Evolutionary conservation across 2,888 invertebrate genomes (phyloP).

Genomic region (Erebia ligea): DNA sequence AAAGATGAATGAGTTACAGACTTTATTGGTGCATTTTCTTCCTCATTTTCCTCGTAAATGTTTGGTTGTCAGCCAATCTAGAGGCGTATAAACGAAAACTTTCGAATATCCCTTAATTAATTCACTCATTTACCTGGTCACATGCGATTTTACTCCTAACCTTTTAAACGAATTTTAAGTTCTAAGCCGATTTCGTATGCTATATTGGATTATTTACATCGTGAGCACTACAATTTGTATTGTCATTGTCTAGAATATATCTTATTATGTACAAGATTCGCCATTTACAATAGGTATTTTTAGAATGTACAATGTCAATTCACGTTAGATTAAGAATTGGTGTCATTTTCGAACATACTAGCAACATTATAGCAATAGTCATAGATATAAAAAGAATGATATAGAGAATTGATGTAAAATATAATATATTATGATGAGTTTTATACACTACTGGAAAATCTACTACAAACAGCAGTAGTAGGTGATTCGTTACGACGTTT

Average conservation of each 20-base stretch:
- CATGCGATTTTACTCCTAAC: slow-evolving; percentile 24
- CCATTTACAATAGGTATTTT: slow-evolving; percentile 1
- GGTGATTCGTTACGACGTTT: not conserved
- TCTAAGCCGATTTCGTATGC: slow-evolving; percentile 20
- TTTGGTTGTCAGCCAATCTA: not conserved
- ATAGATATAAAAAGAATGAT: not conserved
- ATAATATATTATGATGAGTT: too few relatives aligned
- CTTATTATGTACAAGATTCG: slow-evolving; percentile 34
- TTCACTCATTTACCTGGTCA: slow-evolving; percentile 25
- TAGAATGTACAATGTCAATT: slow-evolving; percentile 19
- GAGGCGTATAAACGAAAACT: not conserved
- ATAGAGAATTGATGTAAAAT: too few relatives aligned
- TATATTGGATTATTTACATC: slow-evolving; percentile 58
- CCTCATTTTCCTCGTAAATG: not conserved
- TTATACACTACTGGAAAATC: too few relatives aligned
- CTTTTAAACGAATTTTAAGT: slow-evolving; percentile 9
- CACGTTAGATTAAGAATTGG: not conserved
- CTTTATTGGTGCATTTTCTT: not conserved
- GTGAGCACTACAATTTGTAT: slow-evolving; percentile 70
- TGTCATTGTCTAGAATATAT: slow-evolving; percentile 56
- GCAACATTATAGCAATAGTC: not conserved
- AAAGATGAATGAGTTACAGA: not conserved
- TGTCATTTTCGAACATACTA: not conserved
- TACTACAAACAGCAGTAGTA: too few relatives aligned
- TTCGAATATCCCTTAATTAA: slow-evolving; percentile 15